These are phyloP conservation scores for Megalopta genalis DNA, from an alignment of 1,140 invertebrate genomes.

Conservation along the genomic window DNA sequence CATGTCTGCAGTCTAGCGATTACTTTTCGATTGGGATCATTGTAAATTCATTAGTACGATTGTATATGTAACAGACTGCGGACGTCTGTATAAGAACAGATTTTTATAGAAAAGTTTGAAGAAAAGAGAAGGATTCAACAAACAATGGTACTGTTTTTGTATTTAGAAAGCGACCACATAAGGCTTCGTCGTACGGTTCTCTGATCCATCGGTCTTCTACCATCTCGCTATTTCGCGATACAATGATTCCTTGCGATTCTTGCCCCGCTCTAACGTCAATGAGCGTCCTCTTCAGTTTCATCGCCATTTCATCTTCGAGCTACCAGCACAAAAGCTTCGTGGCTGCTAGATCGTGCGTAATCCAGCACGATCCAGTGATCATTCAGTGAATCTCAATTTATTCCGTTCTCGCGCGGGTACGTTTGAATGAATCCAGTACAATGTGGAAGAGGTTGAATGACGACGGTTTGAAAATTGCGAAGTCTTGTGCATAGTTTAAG, in stretches of 20 bases:
- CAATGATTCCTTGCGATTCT: conserved; percentile 33
- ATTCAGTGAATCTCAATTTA: conserved; percentile 54
- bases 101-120: too few relatives aligned
- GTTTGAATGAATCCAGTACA: not conserved
- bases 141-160: too few relatives aligned
- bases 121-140: too few relatives aligned
- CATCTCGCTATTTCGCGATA: conserved; percentile 17
- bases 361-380: not conserved
- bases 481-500: conserved; percentile 45
- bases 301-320: not conserved
- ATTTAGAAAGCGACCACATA: too few relatives aligned
- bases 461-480: not conserved
- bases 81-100: too few relatives aligned
- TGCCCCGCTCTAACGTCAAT: conserved; percentile 13
- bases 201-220: conserved; percentile 38
- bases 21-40: too few relatives aligned
- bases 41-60: too few relatives aligned
- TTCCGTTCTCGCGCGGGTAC: not conserved
- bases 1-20: too few relatives aligned
- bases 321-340: conserved; percentile 19
- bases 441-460: not conserved
- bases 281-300: conserved; percentile 15
- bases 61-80: too few relatives aligned
- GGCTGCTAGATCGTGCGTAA: not conserved
- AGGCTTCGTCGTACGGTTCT: conserved; percentile 39